Conservation (phyloP, 1,140 invertebrate species). For the Aleiodes sp. region DNA sequence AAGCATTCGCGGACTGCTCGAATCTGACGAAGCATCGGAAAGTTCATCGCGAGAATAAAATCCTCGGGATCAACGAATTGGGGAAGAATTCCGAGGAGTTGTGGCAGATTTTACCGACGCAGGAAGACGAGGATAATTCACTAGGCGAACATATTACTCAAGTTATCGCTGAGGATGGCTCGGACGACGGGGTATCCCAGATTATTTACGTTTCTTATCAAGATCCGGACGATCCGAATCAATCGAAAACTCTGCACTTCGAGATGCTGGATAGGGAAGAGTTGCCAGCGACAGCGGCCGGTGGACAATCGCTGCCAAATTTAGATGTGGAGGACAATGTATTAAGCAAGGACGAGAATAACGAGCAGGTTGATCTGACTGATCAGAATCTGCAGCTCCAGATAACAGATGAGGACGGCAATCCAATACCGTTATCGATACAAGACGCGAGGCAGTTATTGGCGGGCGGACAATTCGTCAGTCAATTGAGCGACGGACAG, state of each 20-base stretch:
- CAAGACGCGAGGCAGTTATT: slow-evolving; percentile 70
- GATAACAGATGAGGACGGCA: slow-evolving; percentile 75
- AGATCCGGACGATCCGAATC: slow-evolving; percentile 59
- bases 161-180: slow-evolving; percentile 49
- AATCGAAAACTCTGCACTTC: slow-evolving; percentile 60
- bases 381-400: slow-evolving; percentile 61
- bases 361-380: slow-evolving; percentile 45
- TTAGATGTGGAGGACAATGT: slow-evolving; percentile 45
- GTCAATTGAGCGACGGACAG: slow-evolving; percentile 59
- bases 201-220: slow-evolving; percentile 67
- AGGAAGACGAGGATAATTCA: slow-evolving; percentile 46
- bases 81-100: slow-evolving; percentile 46
- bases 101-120: slow-evolving; percentile 57
- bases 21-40: slow-evolving; percentile 75
- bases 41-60: slow-evolving; percentile 54
- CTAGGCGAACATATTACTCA: slow-evolving; percentile 44
- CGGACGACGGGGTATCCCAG: slow-evolving; percentile 56
- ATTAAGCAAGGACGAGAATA: slow-evolving; percentile 41
- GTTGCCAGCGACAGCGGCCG: slow-evolving; percentile 22
- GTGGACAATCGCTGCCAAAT: slow-evolving; percentile 43
- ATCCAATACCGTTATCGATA: slow-evolving; percentile 74
- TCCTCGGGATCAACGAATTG: slow-evolving; percentile 40
- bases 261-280: slow-evolving; percentile 56
- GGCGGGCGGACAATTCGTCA: slow-evolving; percentile 64
- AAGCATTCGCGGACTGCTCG: slow-evolving; percentile 77